These are phyloP conservation scores for Lepidurus couesii DNA, from an alignment of 1,140 invertebrate genomes.

Conservation along the genomic window DNA sequence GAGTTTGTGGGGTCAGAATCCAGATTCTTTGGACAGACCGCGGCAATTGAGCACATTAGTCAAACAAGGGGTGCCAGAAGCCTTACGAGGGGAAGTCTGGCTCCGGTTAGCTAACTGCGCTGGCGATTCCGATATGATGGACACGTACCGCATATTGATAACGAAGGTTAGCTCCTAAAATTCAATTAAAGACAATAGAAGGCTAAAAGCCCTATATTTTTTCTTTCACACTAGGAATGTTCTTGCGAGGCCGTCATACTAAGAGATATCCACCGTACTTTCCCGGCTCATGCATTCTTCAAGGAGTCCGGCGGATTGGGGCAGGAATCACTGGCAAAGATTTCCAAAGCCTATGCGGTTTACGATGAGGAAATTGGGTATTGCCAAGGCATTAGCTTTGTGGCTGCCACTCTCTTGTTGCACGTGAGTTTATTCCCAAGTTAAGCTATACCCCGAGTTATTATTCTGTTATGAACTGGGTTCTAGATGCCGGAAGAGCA, in stretches of 20 bases:
- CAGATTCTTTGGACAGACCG: slow-evolving; percentile 60
- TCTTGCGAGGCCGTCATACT: slow-evolving; percentile 86
- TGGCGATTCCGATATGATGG: slow-evolving; percentile 76
- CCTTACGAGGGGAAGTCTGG: slow-evolving; percentile 94
- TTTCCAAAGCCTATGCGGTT: slow-evolving; percentile 94
- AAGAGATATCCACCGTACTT: slow-evolving; percentile 94
- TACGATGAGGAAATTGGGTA: slow-evolving; percentile 97
- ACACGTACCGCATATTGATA: slow-evolving; percentile 83
- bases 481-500: slow-evolving; percentile 97
- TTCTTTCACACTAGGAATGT: slow-evolving; percentile 55
- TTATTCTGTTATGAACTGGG: not conserved
- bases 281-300: slow-evolving; percentile 97
- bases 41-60: slow-evolving; percentile 71
- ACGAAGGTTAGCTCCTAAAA: slow-evolving; percentile 62
- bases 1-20: slow-evolving; percentile 58
- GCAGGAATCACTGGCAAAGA: slow-evolving; percentile 90
- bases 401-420: slow-evolving; percentile 30
- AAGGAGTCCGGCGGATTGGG: slow-evolving; percentile 84
- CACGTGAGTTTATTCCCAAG: slow-evolving; percentile 28
- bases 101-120: slow-evolving; percentile 83
- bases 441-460: not conserved
- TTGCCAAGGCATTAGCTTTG: slow-evolving; percentile 65
- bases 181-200: slow-evolving; percentile 31
- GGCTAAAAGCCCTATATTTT: slow-evolving; percentile 36
- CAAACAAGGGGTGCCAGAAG: slow-evolving; percentile 86